Evolutionary conservation across 2,888 invertebrate genomes (phyloP).

Genomic region (Apodemia duryi): DNA sequence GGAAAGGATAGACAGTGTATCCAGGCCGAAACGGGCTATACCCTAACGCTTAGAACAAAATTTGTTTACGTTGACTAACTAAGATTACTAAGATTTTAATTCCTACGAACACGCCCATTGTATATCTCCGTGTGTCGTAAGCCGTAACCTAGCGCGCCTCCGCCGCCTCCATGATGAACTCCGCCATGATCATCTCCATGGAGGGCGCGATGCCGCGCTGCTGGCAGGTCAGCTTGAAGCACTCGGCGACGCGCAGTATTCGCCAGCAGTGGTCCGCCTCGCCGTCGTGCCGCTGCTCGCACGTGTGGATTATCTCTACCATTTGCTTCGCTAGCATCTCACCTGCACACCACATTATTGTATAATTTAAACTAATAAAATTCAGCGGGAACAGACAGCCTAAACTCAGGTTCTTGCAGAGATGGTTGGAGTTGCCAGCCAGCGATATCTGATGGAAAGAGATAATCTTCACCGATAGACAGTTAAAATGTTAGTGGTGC

Average conservation of each 20-base stretch:
- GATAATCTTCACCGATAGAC: too few relatives aligned
- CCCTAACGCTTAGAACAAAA: too few relatives aligned
- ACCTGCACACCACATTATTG: not conserved
- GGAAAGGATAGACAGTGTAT: too few relatives aligned
- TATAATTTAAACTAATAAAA: too few relatives aligned
- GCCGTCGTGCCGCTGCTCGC: conserved; percentile 49
- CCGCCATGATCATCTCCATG: conserved; percentile 58
- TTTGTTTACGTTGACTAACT: too few relatives aligned
- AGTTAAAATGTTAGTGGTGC: too few relatives aligned
- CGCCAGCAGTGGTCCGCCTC: conserved; percentile 61
- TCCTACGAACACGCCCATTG: not conserved
- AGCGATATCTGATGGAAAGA: too few relatives aligned
- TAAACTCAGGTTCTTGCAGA: too few relatives aligned
- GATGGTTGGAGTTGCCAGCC: too few relatives aligned
- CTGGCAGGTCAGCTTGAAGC: conserved; percentile 53
- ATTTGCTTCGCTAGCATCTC: conserved; percentile 46
- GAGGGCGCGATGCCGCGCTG: conserved; percentile 50
- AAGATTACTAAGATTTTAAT: not conserved
- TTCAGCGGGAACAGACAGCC: too few relatives aligned
- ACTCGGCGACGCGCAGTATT: conserved; percentile 58
- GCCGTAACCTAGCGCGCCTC: not conserved
- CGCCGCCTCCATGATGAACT: conserved; percentile 59
- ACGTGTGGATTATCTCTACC: conserved; percentile 52
- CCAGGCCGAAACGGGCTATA: too few relatives aligned
- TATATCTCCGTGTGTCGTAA: not conserved